Percentiles rank a stretch among this genome's conserved stretches.
Evolutionary conservation across 2,113 vertebrate species (phyloP).

Genomic region (Phyllostomus discolor): DNA sequence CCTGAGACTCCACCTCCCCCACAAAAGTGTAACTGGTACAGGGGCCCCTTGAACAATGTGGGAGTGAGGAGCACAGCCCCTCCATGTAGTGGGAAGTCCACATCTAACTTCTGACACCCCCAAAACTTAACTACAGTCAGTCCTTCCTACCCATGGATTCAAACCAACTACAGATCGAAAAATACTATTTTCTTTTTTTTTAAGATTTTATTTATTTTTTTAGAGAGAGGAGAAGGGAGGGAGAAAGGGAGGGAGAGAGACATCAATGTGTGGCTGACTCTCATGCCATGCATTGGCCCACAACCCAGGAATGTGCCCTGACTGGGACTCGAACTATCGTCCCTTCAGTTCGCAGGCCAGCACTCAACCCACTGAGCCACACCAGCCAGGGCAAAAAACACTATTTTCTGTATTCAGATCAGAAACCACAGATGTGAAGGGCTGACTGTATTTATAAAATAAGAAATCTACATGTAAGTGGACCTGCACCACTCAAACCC

Average conservation of each 20-base stretch:
- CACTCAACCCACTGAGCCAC: too few species aligned
- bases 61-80: background rate
- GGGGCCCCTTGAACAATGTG: background rate
- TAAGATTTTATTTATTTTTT: too few species aligned
- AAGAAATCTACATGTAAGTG: background rate
- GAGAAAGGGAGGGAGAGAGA: too few species aligned
- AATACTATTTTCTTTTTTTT: too few species aligned
- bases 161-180: background rate
- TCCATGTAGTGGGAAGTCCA: background rate
- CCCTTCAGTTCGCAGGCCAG: too few species aligned
- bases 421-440: background rate
- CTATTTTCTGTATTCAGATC: background rate
- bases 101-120: background rate
- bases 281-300: too few species aligned
- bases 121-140: background rate
- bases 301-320: too few species aligned
- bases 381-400: background rate
- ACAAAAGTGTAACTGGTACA: background rate
- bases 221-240: too few species aligned
- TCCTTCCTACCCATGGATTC: background rate
- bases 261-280: too few species aligned
- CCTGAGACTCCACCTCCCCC: rapidly evolving
- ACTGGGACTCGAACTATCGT: too few species aligned
- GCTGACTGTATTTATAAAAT: background rate
- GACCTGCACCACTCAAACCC: background rate